These are phyloP conservation scores for Falco concolor DNA, from an alignment of 2,797 vertebrate species.

Conservation along the genomic window DNA sequence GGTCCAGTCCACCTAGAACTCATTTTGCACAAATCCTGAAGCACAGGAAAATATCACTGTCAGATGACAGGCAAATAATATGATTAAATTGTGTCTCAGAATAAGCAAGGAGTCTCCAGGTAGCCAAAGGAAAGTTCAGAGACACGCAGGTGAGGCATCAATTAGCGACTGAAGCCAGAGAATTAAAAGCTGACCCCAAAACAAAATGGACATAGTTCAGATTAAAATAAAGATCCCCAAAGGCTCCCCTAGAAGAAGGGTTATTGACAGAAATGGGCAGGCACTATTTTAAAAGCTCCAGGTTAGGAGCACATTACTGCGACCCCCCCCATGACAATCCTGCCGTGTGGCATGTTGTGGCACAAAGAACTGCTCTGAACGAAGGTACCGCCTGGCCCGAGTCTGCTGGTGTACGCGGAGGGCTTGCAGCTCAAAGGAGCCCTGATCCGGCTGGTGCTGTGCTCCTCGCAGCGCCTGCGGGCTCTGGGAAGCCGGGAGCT, in stretches of 20 bases:
- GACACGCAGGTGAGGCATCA: neutral
- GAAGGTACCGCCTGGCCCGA: neutral
- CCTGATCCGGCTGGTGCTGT: neutral
- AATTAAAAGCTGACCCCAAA: neutral
- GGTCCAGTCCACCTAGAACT: neutral
- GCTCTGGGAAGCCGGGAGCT: neutral
- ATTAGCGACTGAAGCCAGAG: neutral
- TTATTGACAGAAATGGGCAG: neutral
- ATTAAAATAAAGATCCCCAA: neutral
- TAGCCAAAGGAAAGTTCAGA: neutral
- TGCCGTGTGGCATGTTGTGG: accelerated
- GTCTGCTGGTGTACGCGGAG: neutral
- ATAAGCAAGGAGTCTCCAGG: neutral
- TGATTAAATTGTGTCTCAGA: neutral
- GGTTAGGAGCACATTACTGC: neutral
- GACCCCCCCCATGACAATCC: neutral
- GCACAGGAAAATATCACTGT: neutral
- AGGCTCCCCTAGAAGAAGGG: neutral
- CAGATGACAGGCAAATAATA: neutral
- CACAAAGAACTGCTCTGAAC: neutral
- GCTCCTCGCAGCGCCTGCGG: neutral
- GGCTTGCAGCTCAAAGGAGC: neutral
- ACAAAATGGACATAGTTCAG: neutral
- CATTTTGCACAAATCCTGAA: neutral
- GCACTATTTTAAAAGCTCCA: neutral